phyloP scores from a whole-genome alignment of 2,113 vertebrate species.

The Propithecus coquereli region DNA sequence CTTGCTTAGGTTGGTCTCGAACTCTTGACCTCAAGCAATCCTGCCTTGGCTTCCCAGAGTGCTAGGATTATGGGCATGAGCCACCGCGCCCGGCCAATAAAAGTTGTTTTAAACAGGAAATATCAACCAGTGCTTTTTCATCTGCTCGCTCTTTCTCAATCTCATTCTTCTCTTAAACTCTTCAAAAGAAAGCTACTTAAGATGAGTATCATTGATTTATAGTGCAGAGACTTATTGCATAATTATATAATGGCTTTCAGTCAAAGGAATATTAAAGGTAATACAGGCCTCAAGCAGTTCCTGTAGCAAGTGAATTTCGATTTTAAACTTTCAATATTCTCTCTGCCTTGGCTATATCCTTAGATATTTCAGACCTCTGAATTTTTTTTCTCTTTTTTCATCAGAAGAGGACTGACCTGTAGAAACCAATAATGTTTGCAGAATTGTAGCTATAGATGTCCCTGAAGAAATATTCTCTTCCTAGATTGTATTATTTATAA shows the following conservation, averaged over 20 bases:
- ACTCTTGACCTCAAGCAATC: no score
- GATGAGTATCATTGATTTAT: background rate
- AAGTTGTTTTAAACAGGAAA: slow-evolving; percentile 4
- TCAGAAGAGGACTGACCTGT: background rate
- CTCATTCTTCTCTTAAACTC: background rate
- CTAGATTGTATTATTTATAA: background rate
- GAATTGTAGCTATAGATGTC: background rate
- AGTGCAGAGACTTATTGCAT: background rate
- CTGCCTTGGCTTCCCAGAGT: no score
- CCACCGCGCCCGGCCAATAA: background rate
- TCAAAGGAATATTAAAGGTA: slow-evolving; percentile 32
- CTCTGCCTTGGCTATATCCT: background rate
- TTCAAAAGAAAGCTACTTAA: slow-evolving; percentile 22
- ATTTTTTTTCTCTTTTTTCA: background rate
- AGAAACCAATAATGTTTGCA: background rate
- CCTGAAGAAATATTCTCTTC: background rate
- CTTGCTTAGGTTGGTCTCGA: no score
- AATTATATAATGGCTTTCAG: slow-evolving; percentile 45
- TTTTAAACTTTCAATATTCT: slow-evolving; percentile 31
- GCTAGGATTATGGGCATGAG: no score
- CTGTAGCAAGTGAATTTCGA: slow-evolving; percentile 30
- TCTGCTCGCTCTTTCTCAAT: background rate
- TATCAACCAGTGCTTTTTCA: background rate
- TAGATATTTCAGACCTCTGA: slow-evolving; percentile 39
- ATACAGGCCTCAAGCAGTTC: background rate